phyloP scores from a whole-genome alignment of 1,140 invertebrate genomes.

The Centruroides sculpturatus region DNA sequence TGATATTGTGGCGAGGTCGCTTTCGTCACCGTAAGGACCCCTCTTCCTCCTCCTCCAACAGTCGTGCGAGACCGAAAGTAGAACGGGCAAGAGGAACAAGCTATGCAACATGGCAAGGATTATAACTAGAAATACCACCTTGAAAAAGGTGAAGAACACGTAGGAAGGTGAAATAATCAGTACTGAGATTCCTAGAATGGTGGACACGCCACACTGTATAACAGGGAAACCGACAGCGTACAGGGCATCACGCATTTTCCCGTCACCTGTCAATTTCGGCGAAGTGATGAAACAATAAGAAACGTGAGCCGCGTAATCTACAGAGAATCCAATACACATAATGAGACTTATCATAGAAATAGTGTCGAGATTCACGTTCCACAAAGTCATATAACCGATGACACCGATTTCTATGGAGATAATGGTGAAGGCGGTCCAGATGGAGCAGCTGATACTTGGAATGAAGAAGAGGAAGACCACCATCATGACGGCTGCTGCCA shows the following conservation, averaged over 20 bases:
- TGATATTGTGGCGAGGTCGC: too few species aligned
- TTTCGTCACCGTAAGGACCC: too few species aligned
- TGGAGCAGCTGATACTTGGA: constrained; percentile 76
- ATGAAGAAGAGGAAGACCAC: constrained; percentile 89
- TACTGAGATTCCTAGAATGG: constrained; percentile 74
- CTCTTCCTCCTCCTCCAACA: constrained; percentile 1
- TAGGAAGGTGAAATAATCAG: constrained; percentile 79
- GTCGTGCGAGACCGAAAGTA: constrained; percentile 49
- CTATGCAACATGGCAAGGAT: constrained; percentile 87
- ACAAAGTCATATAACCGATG: constrained; percentile 87
- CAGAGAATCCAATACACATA: constrained; percentile 95
- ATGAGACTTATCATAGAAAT: constrained; percentile 98
- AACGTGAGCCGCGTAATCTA: constrained; percentile 93
- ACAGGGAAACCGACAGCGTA: constrained; percentile 84
- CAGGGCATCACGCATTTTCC: constrained; percentile 66
- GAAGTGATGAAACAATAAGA: constrained; percentile 92
- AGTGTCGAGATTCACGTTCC: constrained; percentile 86
- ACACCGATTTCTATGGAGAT: constrained; percentile 91
- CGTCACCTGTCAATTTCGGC: constrained; percentile 27
- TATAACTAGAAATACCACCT: constrained; percentile 91
- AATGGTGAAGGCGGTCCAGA: constrained; percentile 91
- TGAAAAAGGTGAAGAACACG: constrained; percentile 94
- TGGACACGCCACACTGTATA: constrained; percentile 81
- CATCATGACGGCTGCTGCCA: constrained; percentile 88
- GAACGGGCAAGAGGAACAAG: constrained; percentile 73